phyloP scores from a whole-genome alignment of 2,888 invertebrate species.

The Pachydiplax longipennis region DNA sequence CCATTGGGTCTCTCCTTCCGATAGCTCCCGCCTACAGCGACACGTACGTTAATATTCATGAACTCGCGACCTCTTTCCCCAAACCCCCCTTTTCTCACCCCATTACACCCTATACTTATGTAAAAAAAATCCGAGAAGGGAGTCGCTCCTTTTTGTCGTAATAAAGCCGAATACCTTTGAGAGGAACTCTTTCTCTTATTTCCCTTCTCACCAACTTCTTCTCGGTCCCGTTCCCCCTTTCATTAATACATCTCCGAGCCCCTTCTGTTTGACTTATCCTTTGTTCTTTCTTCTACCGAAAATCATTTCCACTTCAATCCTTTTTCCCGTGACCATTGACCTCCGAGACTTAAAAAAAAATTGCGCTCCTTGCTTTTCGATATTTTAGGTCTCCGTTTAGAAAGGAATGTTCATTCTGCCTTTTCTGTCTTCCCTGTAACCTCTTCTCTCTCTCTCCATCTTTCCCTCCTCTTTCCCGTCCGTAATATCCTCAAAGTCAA shows the following conservation, averaged over 20 bases:
- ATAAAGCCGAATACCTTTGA: constrained; percentile 38
- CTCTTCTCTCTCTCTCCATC: background rate
- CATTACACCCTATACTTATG: background rate
- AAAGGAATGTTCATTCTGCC: background rate
- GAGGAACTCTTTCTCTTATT: background rate
- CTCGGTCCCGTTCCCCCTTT: background rate
- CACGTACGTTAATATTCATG: background rate
- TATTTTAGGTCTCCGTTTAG: background rate
- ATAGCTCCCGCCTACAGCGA: background rate
- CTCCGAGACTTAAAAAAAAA: background rate
- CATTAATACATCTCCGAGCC: background rate
- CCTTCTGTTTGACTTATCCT: background rate
- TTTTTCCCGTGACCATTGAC: background rate
- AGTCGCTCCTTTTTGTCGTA: constrained; percentile 6
- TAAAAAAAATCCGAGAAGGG: background rate
- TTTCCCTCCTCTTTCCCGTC: background rate
- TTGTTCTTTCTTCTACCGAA: background rate
- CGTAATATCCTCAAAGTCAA: background rate
- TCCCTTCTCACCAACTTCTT: background rate
- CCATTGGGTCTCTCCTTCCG: background rate
- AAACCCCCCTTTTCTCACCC: background rate
- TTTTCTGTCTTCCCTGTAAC: no score
- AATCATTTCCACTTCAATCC: constrained; percentile 10
- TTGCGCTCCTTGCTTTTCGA: background rate
- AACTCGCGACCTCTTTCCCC: background rate